phyloP scores from a whole-genome alignment of 1,140 invertebrate species.

The Hyposmocoma kahamanoa region DNA sequence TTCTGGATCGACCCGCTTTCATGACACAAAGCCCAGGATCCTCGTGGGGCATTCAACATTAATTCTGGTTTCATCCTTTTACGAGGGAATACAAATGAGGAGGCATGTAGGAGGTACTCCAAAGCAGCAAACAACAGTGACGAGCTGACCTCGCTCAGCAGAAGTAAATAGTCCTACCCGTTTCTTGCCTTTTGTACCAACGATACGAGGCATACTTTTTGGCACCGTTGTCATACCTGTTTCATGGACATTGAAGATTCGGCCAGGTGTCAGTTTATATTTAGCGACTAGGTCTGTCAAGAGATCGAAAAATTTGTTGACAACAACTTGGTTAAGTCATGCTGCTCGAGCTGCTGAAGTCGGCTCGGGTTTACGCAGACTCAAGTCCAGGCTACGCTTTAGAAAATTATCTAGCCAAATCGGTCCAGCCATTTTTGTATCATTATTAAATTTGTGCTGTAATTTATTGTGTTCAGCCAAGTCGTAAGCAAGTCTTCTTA shows the following conservation, averaged over 20 bases:
- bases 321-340: not conserved
- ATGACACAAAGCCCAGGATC: too few relatives aligned
- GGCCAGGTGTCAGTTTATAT: not conserved
- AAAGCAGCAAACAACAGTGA: too few relatives aligned
- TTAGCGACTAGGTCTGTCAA: constrained; percentile 1
- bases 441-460: not conserved
- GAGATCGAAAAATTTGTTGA: not conserved
- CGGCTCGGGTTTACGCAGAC: not conserved
- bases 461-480: not conserved
- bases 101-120: too few relatives aligned
- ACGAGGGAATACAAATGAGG: too few relatives aligned
- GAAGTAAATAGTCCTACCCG: constrained; percentile 22
- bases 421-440: constrained; percentile 19
- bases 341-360: not conserved
- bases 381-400: constrained; percentile 14
- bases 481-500: not conserved
- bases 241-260: constrained; percentile 46
- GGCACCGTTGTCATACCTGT: constrained; percentile 31
- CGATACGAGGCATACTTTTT: constrained; percentile 27
- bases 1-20: too few relatives aligned
- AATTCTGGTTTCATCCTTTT: too few relatives aligned
- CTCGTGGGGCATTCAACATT: too few relatives aligned
- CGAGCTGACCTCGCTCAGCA: constrained; percentile 40
- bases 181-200: constrained; percentile 25
- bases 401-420: constrained; percentile 26